A percentile compares a stretch with the other conserved stretches of the same genome.
These are phyloP conservation scores for Scartelaos histophorus DNA, from an alignment of 2,113 vertebrate species.

Conservation along the genomic window DNA sequence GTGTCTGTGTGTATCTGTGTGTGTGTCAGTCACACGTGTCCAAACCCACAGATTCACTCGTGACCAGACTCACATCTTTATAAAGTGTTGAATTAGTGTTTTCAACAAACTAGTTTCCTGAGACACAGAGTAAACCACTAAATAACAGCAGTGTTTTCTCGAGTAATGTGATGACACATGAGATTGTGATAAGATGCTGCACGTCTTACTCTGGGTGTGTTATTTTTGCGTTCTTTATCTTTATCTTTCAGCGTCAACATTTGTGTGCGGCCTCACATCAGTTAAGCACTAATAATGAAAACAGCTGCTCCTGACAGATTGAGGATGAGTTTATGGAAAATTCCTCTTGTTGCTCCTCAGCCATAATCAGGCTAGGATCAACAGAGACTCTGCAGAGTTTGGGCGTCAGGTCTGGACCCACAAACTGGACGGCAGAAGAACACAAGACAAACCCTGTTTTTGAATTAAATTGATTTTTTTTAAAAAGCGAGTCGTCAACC, in stretches of 20 bases:
- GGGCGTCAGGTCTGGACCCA: slow-evolving; percentile 43
- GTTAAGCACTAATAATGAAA: slow-evolving; percentile 47
- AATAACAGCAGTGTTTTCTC: too few species aligned
- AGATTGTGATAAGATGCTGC: not conserved
- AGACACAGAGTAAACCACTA: too few species aligned
- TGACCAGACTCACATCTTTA: too few species aligned
- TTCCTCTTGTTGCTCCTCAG: slow-evolving; percentile 37
- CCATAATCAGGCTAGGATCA: slow-evolving; percentile 50
- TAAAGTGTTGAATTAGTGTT: too few species aligned
- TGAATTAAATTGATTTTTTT: not conserved
- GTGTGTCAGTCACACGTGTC: too few species aligned
- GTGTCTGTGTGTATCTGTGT: too few species aligned
- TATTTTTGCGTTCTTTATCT: not conserved
- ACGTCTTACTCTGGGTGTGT: not conserved
- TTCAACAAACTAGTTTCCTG: too few species aligned
- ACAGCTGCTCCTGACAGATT: slow-evolving; percentile 43
- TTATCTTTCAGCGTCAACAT: slow-evolving; percentile 5
- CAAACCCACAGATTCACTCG: too few species aligned
- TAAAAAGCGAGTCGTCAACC: not conserved
- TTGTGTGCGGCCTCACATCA: slow-evolving; percentile 24
- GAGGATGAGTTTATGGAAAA: slow-evolving; percentile 39
- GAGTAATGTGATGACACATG: too few species aligned
- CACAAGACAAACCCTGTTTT: slow-evolving; percentile 12
- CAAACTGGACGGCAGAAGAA: slow-evolving; percentile 5
- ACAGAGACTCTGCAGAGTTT: slow-evolving; percentile 42